A percentile compares a stretch with the other conserved stretches of the same genome.
Evolutionary conservation across 2,113 vertebrate species (phyloP).

Genomic region (Ivindomyrus marchei): DNA sequence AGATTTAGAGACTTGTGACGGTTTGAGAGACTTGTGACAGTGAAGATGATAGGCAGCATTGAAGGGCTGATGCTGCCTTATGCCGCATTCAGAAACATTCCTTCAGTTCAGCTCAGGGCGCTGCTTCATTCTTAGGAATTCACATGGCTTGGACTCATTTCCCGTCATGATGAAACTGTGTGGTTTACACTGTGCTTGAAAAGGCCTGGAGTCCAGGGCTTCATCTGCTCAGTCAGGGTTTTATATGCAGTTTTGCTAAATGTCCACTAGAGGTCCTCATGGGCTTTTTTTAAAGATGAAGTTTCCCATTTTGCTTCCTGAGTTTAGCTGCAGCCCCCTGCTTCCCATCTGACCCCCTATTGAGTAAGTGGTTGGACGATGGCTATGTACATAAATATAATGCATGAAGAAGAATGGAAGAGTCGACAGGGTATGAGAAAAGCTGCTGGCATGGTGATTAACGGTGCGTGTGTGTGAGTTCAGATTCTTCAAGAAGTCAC

Average conservation of each 20-base stretch:
- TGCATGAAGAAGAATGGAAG: neutral
- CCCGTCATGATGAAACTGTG: neutral
- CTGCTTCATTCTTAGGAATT: neutral
- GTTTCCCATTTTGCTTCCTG: neutral
- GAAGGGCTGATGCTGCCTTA: neutral
- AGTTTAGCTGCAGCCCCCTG: neutral
- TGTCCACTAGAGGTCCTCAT: slow-evolving; percentile 23
- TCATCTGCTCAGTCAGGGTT: neutral
- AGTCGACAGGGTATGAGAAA: neutral
- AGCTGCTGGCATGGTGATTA: neutral
- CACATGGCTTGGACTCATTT: neutral
- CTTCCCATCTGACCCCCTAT: neutral
- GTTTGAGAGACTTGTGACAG: neutral
- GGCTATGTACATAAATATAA: neutral
- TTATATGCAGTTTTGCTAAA: neutral
- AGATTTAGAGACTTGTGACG: no score
- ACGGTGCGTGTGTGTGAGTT: neutral
- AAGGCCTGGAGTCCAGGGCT: neutral
- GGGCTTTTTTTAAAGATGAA: neutral
- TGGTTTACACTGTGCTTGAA: neutral
- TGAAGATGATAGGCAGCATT: neutral
- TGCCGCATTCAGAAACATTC: neutral
- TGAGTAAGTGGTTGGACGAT: neutral
- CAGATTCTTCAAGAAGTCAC: neutral
- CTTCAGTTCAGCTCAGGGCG: neutral